Evolutionary conservation across 1,140 invertebrate species (phyloP).

Genomic region (Leptopilina clavipes): DNA sequence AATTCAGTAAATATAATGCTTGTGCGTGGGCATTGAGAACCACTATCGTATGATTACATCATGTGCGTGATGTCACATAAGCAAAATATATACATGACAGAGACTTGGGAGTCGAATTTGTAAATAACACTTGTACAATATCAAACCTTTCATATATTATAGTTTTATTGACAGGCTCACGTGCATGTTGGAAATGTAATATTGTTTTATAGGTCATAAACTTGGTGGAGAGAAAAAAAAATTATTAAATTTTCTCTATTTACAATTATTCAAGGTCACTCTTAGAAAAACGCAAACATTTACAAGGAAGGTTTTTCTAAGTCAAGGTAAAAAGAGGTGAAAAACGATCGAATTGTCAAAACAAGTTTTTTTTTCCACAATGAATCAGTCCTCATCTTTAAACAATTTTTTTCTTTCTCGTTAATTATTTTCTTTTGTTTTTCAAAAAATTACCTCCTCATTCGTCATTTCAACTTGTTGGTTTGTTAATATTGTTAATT

Average conservation of each 20-base stretch:
- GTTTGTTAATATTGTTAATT: too few species aligned
- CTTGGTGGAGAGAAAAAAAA: not conserved
- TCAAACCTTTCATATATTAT: not conserved
- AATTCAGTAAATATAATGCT: not conserved
- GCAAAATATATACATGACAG: slow-evolving; percentile 47
- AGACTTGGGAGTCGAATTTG: not conserved
- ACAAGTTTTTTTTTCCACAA: not conserved
- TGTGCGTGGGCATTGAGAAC: slow-evolving; percentile 29
- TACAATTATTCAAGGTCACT: slow-evolving; percentile 1
- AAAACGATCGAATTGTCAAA: not conserved
- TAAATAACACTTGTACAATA: not conserved
- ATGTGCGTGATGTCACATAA: slow-evolving; percentile 61
- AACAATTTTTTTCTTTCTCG: not conserved
- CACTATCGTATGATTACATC: slow-evolving; percentile 56
- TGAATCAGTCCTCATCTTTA: not conserved
- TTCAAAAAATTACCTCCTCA: too few species aligned
- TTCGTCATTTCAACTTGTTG: too few species aligned
- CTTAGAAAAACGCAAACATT: not conserved
- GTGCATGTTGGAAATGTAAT: not conserved
- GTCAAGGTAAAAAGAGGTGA: not conserved
- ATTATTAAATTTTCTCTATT: slow-evolving; percentile 9
- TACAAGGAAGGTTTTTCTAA: not conserved
- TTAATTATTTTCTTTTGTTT: too few species aligned
- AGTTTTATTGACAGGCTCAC: not conserved
- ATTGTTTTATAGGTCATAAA: not conserved